Evolutionary conservation across 2,888 invertebrate species (phyloP).

Genomic region (Euzetes globulus): DNA sequence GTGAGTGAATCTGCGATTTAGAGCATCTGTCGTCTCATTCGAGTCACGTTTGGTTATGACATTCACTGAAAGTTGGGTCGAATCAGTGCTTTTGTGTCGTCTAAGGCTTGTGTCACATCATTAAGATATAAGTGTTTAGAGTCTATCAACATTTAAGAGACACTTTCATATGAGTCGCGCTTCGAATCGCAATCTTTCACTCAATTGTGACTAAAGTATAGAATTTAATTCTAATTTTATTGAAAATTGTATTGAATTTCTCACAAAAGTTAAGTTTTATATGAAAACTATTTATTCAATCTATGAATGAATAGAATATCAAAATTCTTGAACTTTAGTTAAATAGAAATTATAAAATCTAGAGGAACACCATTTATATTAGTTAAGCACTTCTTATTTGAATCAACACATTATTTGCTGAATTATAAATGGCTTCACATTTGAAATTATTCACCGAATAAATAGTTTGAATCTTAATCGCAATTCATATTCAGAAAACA

Average conservation of each 20-base stretch:
- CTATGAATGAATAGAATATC: no score
- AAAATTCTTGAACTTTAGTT: no score
- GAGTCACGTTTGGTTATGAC: constrained; percentile 27
- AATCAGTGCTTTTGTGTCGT: constrained; percentile 17
- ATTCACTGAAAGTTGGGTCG: constrained; percentile 2
- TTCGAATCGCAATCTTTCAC: not conserved
- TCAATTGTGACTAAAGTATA: not conserved
- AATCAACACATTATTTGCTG: no score
- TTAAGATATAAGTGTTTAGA: constrained; percentile 23
- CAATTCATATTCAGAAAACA: not conserved
- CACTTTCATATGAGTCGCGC: not conserved
- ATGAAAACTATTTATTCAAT: not conserved
- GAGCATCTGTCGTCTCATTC: constrained; percentile 19
- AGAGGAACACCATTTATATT: no score
- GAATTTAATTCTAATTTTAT: not conserved
- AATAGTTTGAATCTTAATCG: not conserved
- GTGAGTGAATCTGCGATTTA: not conserved
- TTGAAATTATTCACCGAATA: not conserved
- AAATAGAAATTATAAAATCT: no score
- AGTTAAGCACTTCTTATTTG: no score
- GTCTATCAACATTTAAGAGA: not conserved
- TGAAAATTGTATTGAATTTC: not conserved
- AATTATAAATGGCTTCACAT: not conserved
- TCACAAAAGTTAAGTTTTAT: not conserved
- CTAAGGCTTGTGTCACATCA: constrained; percentile 25